Conservation (phyloP, 2,888 invertebrate species). For the Caenorhabditis sp. region DNA sequence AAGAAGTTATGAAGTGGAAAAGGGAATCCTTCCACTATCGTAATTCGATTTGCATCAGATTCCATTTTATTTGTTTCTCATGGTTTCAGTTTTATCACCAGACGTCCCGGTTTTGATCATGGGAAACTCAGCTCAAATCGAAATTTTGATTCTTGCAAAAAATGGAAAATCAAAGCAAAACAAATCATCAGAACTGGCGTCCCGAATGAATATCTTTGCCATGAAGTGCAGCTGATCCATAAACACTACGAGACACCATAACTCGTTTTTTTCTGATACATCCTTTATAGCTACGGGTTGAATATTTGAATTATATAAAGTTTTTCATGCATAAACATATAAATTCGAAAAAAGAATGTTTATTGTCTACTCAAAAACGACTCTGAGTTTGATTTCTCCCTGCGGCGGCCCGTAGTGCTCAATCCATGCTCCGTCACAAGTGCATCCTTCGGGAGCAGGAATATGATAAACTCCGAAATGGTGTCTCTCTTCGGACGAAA, state of each 20-base stretch:
- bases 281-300: slow-evolving; percentile 2
- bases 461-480: slow-evolving; percentile 80
- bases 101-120: too few relatives aligned
- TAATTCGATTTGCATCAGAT: too few relatives aligned
- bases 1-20: too few relatives aligned
- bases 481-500: slow-evolving; percentile 73
- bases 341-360: too few relatives aligned
- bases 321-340: too few relatives aligned
- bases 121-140: too few relatives aligned
- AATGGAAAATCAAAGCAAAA: too few relatives aligned
- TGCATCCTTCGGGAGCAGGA: slow-evolving; percentile 77
- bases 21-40: too few relatives aligned
- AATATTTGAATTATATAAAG: slow-evolving; percentile 8
- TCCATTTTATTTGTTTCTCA: too few relatives aligned
- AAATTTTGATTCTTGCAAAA: too few relatives aligned
- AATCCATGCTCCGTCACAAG: slow-evolving; percentile 74
- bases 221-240: slow-evolving; percentile 60
- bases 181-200: too few relatives aligned
- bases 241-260: slow-evolving; percentile 54
- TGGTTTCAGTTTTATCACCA: too few relatives aligned
- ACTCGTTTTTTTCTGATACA: background rate
- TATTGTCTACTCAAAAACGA: slow-evolving; percentile 48
- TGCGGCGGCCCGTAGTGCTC: slow-evolving; percentile 81
- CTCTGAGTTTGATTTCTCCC: slow-evolving; percentile 75
- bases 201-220: slow-evolving; percentile 48